Base-by-base conservation (phyloP, 2,888 invertebrate genomes). In the Drosophila fungiperda region DNA sequence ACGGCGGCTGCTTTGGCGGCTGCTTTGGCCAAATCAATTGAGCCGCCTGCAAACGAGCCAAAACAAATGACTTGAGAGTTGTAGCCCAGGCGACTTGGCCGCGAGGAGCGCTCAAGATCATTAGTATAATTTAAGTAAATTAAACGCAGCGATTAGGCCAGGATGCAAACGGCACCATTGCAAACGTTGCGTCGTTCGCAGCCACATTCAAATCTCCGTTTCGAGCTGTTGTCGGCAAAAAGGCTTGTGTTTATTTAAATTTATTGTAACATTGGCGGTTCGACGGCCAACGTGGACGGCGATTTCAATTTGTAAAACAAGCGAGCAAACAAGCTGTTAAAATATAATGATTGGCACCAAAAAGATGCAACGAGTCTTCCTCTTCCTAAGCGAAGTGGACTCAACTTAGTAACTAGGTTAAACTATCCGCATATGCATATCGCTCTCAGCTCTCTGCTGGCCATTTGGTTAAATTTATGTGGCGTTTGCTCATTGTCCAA, bases 81-180 rank as follows among this genome's bases (percentile, higher is more conserved):
- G 72, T 60, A 53, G 75, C 68, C 45, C 35, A 57, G 57, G 62
- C 61, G 45, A 65, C 68, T 69, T 70, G 77, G 78, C 75, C 76
- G 73, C 76, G 77, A 78, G 67, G 66, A 76, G 71, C 82, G 79
- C 80, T 82, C 83, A 83, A 83, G 84, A 89, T 91, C 91, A 90
- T 90, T 91, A 90, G 89, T 89, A 91, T 91, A 91, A 90, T 91
- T 90, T 90, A 90, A 91, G 91, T 90, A 90, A 90, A 90, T 90
- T 90, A 91, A 90, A 90, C 90, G 91, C 84, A 84, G 81, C 90
- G 91, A 90, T 91, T 90, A 91, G 91, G 83, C 82, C 76, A 80
- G 86, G 88, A 87, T 88, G 82, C 83, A 81, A 78, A 83, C 78
- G 78, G 84, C 78, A 82, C 66, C 65, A 67, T 67, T 38, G 61